phyloP scores from a whole-genome alignment of 2,113 vertebrate species.

The Rhineura floridana region DNA sequence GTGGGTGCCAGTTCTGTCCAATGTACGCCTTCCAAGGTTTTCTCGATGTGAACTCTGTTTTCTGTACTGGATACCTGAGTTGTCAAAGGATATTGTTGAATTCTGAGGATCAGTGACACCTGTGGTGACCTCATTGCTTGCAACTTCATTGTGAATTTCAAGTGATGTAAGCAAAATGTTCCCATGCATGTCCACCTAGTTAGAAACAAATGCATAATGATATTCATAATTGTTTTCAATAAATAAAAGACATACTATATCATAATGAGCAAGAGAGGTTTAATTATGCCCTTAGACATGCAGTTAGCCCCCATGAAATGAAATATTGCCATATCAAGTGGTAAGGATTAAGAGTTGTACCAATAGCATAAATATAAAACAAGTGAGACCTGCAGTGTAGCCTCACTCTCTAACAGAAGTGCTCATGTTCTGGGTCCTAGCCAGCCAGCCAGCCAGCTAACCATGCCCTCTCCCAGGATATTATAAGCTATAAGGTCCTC shows the following conservation, averaged over 20 bases:
- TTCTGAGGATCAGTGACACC: slow-evolving; percentile 84
- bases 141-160: slow-evolving; percentile 96
- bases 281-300: slow-evolving; percentile 25
- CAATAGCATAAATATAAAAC: background rate
- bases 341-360: background rate
- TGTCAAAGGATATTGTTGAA: slow-evolving; percentile 91
- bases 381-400: background rate
- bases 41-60: slow-evolving; percentile 82
- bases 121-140: slow-evolving; percentile 87
- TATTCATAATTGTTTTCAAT: slow-evolving; percentile 33
- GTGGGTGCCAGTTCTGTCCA: slow-evolving; percentile 82
- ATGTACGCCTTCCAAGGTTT: slow-evolving; percentile 77
- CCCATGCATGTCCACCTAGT: slow-evolving; percentile 92
- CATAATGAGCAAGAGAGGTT: background rate
- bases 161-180: slow-evolving; percentile 93
- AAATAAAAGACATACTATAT: background rate
- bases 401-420: background rate
- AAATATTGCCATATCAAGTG: slow-evolving; percentile 15
- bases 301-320: slow-evolving; percentile 10
- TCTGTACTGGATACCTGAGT: slow-evolving; percentile 93
- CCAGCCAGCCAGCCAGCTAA: background rate
- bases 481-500: too few relatives aligned
- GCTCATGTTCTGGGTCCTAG: background rate
- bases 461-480: too few relatives aligned
- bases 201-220: slow-evolving; percentile 30